Evolutionary conservation across 2,113 vertebrate species (phyloP).

Genomic region (Neogale vison): DNA sequence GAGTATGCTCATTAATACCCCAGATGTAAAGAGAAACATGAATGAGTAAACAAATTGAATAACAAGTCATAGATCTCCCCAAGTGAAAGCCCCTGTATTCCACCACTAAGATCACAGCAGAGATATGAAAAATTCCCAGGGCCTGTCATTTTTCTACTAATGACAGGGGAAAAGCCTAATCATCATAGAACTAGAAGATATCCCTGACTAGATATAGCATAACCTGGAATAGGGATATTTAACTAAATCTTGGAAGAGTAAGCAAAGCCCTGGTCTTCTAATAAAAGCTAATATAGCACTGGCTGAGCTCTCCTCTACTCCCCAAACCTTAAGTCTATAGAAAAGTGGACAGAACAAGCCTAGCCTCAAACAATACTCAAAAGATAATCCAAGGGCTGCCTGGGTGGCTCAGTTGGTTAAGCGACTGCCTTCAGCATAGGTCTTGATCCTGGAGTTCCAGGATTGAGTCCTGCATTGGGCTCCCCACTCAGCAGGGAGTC

Average conservation of each 20-base stretch:
- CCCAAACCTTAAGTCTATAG: not conserved
- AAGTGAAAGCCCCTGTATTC: not conserved
- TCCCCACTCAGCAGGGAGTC: no score
- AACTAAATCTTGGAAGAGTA: conserved; percentile 26
- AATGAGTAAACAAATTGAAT: not conserved
- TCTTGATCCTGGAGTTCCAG: no score
- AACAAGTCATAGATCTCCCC: not conserved
- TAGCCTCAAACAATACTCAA: not conserved
- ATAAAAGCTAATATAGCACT: not conserved
- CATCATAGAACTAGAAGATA: not conserved
- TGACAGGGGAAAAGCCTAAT: not conserved
- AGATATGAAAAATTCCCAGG: not conserved
- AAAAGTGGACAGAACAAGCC: not conserved
- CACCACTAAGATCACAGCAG: not conserved
- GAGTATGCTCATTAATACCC: not conserved
- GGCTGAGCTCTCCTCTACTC: not conserved
- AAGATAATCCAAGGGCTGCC: not conserved
- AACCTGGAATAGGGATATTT: not conserved
- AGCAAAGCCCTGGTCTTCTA: not conserved
- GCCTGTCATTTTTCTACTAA: not conserved
- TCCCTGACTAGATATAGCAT: not conserved
- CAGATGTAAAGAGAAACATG: not conserved
- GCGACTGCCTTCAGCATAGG: no score
- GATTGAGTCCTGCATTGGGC: no score
- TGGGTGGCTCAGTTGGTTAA: no score